Percentiles rank a stretch among this genome's conserved stretches.
These are phyloP conservation scores for Trogon melanurus DNA, from an alignment of 2,113 vertebrate species.

Conservation along the genomic window DNA sequence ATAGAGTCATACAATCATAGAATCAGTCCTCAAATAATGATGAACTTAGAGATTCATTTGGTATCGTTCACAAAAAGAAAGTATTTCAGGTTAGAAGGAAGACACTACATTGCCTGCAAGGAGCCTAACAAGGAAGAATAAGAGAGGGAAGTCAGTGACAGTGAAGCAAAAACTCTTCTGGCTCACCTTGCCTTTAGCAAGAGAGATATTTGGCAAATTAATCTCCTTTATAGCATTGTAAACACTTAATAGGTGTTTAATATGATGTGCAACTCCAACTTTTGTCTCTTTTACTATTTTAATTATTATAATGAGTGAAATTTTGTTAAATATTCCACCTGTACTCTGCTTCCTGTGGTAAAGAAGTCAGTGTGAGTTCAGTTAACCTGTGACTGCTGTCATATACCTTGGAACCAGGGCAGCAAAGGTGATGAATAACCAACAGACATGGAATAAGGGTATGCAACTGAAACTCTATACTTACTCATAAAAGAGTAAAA, in stretches of 20 bases:
- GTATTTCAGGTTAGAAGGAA: not conserved
- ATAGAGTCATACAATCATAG: too few relatives aligned
- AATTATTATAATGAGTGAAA: not conserved
- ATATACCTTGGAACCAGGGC: not conserved
- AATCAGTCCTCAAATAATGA: not conserved
- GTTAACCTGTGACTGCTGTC: not conserved
- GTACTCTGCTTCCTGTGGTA: not conserved
- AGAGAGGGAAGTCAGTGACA: not conserved
- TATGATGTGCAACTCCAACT: not conserved
- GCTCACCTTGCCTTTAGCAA: not conserved
- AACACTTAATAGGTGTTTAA: not conserved
- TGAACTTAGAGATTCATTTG: not conserved
- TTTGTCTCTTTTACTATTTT: not conserved
- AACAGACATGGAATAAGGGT: not conserved
- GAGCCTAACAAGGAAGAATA: not conserved
- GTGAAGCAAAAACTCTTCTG: not conserved
- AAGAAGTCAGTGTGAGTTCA: constrained; percentile 2
- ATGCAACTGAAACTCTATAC: not conserved
- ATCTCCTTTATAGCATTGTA: not conserved
- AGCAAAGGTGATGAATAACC: not conserved
- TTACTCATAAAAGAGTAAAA: not conserved
- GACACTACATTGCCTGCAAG: not conserved
- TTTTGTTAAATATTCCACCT: not conserved
- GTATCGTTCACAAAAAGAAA: not conserved
- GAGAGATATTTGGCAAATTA: not conserved